Conservation (phyloP, 2,113 vertebrate genomes). For the Chaetops frenatus region DNA sequence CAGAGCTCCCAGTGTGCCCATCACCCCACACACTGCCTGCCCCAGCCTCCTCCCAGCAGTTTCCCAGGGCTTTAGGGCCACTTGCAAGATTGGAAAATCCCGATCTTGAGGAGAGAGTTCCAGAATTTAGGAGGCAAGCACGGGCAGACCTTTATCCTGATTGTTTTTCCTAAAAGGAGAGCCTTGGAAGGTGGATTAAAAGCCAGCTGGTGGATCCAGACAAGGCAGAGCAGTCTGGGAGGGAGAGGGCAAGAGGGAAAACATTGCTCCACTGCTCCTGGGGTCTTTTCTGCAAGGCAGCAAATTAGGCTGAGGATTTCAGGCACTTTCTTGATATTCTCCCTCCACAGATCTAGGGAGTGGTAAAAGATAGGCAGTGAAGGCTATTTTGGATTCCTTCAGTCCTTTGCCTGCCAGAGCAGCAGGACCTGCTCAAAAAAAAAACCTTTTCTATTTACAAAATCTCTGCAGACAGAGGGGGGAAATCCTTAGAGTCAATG, state of each 20-base stretch:
- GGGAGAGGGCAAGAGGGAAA: not conserved
- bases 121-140: not conserved
- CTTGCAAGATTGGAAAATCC: not conserved
- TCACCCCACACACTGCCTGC: not conserved
- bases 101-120: not conserved
- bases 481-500: not conserved
- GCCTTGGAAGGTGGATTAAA: not conserved
- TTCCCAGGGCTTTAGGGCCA: not conserved
- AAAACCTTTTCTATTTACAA: not conserved
- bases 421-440: not conserved
- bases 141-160: fast-evolving
- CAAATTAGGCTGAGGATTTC: not conserved
- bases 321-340: not conserved
- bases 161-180: not conserved
- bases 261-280: not conserved
- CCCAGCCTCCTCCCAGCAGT: not conserved
- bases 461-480: not conserved
- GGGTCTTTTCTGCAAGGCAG: not conserved
- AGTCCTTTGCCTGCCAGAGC: not conserved
- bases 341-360: not conserved
- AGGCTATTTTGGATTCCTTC: not conserved
- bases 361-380: not conserved
- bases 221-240: not conserved
- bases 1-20: not conserved
- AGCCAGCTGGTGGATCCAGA: not conserved